Evolutionary conservation across 2,113 vertebrate species (phyloP), one percentile per base, ranked within the genome.

Genomic region (Pseudopipra pipra): DNA sequence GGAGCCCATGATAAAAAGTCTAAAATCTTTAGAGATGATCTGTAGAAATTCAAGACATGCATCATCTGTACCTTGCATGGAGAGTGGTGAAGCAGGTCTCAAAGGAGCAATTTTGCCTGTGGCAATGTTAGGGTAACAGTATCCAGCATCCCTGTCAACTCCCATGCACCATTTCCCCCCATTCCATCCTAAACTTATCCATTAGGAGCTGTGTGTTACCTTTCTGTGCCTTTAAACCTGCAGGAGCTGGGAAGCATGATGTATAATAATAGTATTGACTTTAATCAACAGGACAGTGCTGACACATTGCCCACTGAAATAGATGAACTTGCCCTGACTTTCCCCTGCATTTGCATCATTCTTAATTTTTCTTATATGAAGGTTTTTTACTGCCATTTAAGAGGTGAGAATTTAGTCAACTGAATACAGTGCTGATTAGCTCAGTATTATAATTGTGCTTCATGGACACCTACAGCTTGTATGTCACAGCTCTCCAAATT

Each of bases 401-500:
- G 95, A 91, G 54, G 88, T 85, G 73, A 89, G 61, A 91, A 89
- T 87, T 90, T 93, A 92, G 83, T 90, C 65, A 68, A 74, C 61
- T 76, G 75, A 97, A 95, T 65, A 52, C 63, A 72, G 65, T 31
- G 63, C 70, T 97, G 92, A 95, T 94, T 95, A 97, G 65, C 56
- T 89, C 65, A 30, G 76, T 65, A 30, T 72, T 93, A 39, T 94
- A 97, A 96, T 93, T 93, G 85, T 54, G 35, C 76, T 95, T 92
- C 95, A 86, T 37, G 72, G 85, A 75, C 77, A 91, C 87, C 87
- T 92, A 92, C 67, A 70, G 89, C 74, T 94, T 79, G 58, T 72
- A 72, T 96, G 59, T 46, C 78, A 74, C 68, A 93, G 92, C 76
- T 96, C 90, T 97, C 65, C 88, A 96, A 93, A 95, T 84, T 93